Evolutionary conservation across 2,888 invertebrate genomes (phyloP).

Genomic region (Acrobasis suavella): DNA sequence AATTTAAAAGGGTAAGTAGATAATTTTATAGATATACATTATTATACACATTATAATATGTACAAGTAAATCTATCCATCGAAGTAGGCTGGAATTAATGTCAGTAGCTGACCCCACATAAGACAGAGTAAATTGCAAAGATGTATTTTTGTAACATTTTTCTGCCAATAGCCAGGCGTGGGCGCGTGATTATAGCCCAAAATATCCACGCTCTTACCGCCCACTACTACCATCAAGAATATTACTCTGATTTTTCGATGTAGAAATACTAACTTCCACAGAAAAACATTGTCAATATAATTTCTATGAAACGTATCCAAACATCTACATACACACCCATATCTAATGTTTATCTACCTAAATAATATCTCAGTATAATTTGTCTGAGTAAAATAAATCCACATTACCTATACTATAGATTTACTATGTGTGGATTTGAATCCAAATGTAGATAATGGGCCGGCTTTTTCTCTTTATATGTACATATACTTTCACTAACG

Average conservation of each 20-base stretch:
- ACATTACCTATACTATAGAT: not conserved
- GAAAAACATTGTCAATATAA: not conserved
- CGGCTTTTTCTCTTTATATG: conserved; percentile 1
- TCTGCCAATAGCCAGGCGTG: conserved; percentile 71
- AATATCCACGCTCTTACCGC: conserved; percentile 72
- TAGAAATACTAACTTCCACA: not conserved
- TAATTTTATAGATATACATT: no score
- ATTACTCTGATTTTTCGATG: conserved; percentile 51
- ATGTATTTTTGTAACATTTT: conserved; percentile 72
- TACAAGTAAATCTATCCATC: not conserved
- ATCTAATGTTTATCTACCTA: not conserved
- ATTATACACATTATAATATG: no score
- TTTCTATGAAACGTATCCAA: not conserved
- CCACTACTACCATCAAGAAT: conserved; percentile 65
- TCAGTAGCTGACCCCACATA: conserved; percentile 56
- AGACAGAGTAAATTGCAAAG: conserved; percentile 59
- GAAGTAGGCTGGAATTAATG: conserved; percentile 45
- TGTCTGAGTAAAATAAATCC: not conserved
- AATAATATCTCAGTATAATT: not conserved
- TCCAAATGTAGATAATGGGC: not conserved
- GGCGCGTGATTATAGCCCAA: conserved; percentile 72
- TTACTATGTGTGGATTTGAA: not conserved
- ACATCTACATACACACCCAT: not conserved
- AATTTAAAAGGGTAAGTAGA: no score
- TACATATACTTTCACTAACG: conserved; percentile 3